Evolutionary conservation across 2,888 invertebrate species (phyloP).

Genomic region (Drosophila borealis): DNA sequence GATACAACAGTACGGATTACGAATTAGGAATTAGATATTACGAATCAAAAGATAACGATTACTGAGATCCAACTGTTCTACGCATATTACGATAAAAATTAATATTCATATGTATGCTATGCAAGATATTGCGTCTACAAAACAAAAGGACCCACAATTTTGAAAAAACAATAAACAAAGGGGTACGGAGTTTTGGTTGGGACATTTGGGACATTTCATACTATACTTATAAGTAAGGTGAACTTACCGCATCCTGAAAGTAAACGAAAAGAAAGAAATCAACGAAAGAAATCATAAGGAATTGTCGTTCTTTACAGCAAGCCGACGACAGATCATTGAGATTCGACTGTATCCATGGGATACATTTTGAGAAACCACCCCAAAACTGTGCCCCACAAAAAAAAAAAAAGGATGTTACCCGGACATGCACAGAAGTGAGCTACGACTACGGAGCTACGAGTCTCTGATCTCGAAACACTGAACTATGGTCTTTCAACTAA

Average conservation of each 20-base stretch:
- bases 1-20: slow-evolving; percentile 33
- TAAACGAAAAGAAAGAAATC: slow-evolving; percentile 84
- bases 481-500: slow-evolving; percentile 11
- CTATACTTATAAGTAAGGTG: slow-evolving; percentile 49
- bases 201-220: slow-evolving; percentile 18
- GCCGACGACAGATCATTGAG: slow-evolving; percentile 20
- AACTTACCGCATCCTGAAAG: slow-evolving; percentile 85
- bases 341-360: slow-evolving; percentile 23
- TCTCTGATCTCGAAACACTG: slow-evolving; percentile 34
- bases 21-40: slow-evolving; percentile 25
- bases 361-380: slow-evolving; percentile 17
- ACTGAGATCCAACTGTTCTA: slow-evolving; percentile 30
- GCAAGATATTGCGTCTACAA: slow-evolving; percentile 41
- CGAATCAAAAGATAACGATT: slow-evolving; percentile 21
- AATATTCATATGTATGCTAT: slow-evolving; percentile 6
- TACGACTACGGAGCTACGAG: slow-evolving; percentile 56
- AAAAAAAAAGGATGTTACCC: slow-evolving; percentile 8
- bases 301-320: slow-evolving; percentile 37
- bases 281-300: slow-evolving; percentile 74
- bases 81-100: slow-evolving; percentile 2
- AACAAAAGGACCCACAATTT: slow-evolving; percentile 36
- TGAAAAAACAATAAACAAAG: slow-evolving; percentile 11
- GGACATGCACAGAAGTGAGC: slow-evolving; percentile 66
- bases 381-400: slow-evolving; percentile 4
- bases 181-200: slow-evolving; percentile 9